Evolutionary conservation across 64 coral and sea anemone genomes (phyloP), one percentile per base, ranked within the genome.

Genomic region (Montipora capricornis): DNA sequence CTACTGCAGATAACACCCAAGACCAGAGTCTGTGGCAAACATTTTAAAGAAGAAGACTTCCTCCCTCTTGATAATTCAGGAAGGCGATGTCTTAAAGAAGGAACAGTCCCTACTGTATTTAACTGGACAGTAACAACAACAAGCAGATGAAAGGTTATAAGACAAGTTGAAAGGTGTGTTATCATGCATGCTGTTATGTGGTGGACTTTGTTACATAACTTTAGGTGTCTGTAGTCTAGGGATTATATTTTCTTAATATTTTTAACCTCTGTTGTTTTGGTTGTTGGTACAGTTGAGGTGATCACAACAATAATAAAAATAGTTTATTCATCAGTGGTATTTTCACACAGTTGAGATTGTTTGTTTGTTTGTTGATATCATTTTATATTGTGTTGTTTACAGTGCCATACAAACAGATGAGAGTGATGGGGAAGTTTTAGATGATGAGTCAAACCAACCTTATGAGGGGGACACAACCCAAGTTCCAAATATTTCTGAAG

Each of bases 41-140:
- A 82, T 82, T 82, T 82, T 82, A 82, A 82, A 82, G 80, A 82
- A 82, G 80, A 82, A 53, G 80, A 82, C 29, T 82, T 82, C 80
- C 80, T 82, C 3, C 80, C 78, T 44, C 17, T 50, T 82, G 80
- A 82, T 82, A 82, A 82, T 82, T 82, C 80, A 49, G 80, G 80
- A 82, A 82, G 80, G 47, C 49, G 80, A 82, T 47, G 80, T 53
- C 80, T 57, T 49, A 53, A 82, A 58, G 80, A 82, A 82, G 80
- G 80, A 82, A 82, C 80, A 82, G 52, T 82, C 47, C 49, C 80
- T 82, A 82, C 49, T 82, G 46, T 82, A 82, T 82, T 82, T 60
- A 16, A 82, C 49, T 82, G 80, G 47, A 82, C 80, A 82, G 80
- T 50, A 55, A 82, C 47, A 82, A 82, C 29, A 82, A 82, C 80